Evolutionary conservation across 2,113 vertebrate species (phyloP).

Genomic region (Haemorhous mexicanus): DNA sequence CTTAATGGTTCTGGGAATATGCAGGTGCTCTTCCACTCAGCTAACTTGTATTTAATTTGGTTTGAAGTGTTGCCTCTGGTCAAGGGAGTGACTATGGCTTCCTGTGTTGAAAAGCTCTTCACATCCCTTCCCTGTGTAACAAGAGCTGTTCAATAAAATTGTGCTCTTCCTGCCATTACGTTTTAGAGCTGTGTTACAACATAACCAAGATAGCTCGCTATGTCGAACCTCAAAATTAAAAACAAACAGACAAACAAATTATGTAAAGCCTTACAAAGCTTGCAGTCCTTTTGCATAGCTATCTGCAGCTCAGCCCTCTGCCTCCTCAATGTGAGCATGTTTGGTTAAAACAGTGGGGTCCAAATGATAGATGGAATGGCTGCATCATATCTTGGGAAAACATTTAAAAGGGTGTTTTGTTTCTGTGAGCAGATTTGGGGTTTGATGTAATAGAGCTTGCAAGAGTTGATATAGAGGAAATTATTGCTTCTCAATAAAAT

Average conservation of each 20-base stretch:
- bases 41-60: conserved; percentile 43
- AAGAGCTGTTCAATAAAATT: conserved; percentile 6
- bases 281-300: background rate
- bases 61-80: conserved; percentile 35
- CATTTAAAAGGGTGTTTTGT: conserved; percentile 28
- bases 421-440: conserved; percentile 32
- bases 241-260: background rate
- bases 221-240: background rate
- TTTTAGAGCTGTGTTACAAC: background rate
- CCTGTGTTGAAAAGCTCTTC: conserved; percentile 45
- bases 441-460: conserved; percentile 48
- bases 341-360: conserved; percentile 1
- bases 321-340: background rate
- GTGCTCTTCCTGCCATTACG: background rate
- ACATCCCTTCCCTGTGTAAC: conserved; percentile 9
- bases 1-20: background rate
- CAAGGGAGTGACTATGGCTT: background rate
- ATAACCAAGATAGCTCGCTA: background rate
- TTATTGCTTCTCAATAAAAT: conserved; percentile 60
- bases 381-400: conserved; percentile 51
- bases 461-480: conserved; percentile 55
- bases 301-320: background rate
- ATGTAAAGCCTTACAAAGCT: background rate
- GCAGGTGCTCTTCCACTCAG: conserved; percentile 20
- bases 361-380: conserved; percentile 42